Evolutionary conservation across 2,888 invertebrate species (phyloP).

Genomic region (Spisula subtruncata): DNA sequence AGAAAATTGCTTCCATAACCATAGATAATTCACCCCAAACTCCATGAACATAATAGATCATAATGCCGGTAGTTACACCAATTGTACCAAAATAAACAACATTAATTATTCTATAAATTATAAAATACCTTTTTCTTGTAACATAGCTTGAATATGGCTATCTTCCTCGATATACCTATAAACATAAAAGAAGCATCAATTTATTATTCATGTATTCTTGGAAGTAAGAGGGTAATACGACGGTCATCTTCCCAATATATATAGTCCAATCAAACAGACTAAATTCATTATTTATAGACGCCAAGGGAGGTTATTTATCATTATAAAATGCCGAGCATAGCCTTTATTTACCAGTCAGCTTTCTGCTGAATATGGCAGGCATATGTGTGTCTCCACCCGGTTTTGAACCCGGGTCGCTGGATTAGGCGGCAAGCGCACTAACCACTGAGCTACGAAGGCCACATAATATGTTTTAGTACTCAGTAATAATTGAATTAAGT

Average conservation of each 20-base stretch:
- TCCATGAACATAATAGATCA: background rate
- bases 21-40: background rate
- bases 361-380: too few relatives aligned
- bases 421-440: too few relatives aligned
- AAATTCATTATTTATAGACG: background rate
- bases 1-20: background rate
- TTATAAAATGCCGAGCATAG: too few relatives aligned
- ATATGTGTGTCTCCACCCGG: too few relatives aligned
- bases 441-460: too few relatives aligned
- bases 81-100: background rate
- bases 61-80: background rate
- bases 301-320: background rate
- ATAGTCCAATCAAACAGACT: too few relatives aligned
- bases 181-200: slow-evolving; percentile 6
- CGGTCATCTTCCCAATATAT: background rate
- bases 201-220: background rate
- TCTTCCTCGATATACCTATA: slow-evolving; percentile 86
- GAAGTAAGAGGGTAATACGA: background rate
- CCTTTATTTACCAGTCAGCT: too few relatives aligned
- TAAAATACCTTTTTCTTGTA: slow-evolving; percentile 80
- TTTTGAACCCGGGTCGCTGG: too few relatives aligned
- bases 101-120: too few relatives aligned
- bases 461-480: too few relatives aligned
- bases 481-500: too few relatives aligned
- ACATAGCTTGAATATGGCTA: slow-evolving; percentile 81